These are phyloP conservation scores for Chionodraco myersi DNA, from an alignment of 2,113 vertebrate genomes.

Conservation along the genomic window DNA sequence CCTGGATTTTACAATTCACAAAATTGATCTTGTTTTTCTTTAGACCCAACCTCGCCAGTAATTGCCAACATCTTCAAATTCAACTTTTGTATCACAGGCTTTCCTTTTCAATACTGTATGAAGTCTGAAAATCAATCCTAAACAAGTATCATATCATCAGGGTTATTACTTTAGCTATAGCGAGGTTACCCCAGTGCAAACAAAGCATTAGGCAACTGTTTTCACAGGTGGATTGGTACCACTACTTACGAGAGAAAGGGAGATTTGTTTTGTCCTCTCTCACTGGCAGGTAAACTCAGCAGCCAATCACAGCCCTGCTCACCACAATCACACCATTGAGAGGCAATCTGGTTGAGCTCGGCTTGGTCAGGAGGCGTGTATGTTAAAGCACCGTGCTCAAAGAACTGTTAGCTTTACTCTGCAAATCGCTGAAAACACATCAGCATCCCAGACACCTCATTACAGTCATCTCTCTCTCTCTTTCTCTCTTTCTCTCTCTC, in stretches of 20 bases:
- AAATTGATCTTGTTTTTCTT: background rate
- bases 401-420: conserved; percentile 47
- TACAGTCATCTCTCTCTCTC: conserved; percentile 29
- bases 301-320: conserved; percentile 39
- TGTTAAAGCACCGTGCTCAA: conserved; percentile 25
- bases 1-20: background rate
- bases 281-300: conserved; percentile 23
- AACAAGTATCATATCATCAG: background rate
- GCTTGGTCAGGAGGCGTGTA: conserved; percentile 27
- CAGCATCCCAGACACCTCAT: conserved; percentile 69
- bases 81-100: background rate
- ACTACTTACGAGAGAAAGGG: background rate
- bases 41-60: background rate
- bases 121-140: background rate
- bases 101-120: background rate
- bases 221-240: background rate
- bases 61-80: background rate
- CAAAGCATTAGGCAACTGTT: background rate
- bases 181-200: background rate
- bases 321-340: conserved; percentile 18
- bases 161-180: no score
- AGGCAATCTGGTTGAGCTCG: conserved; percentile 37
- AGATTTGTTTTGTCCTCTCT: background rate
- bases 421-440: conserved; percentile 57
- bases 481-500: conserved; percentile 5